phyloP scores from a whole-genome alignment of 2,797 vertebrate genomes.

The Lates japonicus region DNA sequence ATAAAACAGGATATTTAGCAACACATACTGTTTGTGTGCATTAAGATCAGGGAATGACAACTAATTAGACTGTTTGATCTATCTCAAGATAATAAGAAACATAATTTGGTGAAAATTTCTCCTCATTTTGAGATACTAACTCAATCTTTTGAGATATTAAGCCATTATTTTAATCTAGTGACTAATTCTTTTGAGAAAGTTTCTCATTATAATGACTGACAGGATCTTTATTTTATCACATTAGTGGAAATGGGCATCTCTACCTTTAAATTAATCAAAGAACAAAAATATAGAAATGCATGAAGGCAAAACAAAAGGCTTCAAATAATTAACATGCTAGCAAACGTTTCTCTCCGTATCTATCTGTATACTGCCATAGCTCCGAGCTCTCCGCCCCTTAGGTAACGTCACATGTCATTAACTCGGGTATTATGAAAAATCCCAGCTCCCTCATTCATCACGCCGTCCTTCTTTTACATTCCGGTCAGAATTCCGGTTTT shows the following conservation, averaged over 20 bases:
- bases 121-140: too few relatives aligned
- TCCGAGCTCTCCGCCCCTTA: slow-evolving; percentile 50
- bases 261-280: too few relatives aligned
- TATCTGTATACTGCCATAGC: background rate
- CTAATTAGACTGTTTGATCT: background rate
- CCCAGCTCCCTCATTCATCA: slow-evolving; percentile 16
- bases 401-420: slow-evolving; percentile 44
- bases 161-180: too few relatives aligned
- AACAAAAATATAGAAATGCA: background rate
- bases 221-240: too few relatives aligned
- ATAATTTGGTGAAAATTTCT: too few relatives aligned
- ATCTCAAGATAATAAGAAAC: background rate
- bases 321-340: background rate
- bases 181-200: too few relatives aligned
- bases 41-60: background rate
- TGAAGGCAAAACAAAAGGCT: background rate
- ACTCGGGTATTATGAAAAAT: slow-evolving; percentile 52
- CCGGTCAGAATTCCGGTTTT: background rate
- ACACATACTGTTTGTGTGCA: too few relatives aligned
- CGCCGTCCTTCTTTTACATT: background rate
- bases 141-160: too few relatives aligned
- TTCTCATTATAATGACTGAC: too few relatives aligned
- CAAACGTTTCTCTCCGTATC: background rate
- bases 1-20: slow-evolving; percentile 4
- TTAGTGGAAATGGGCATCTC: too few relatives aligned